Conservation (phyloP, 1,140 invertebrate species). For the Chymomyza costata region DNA sequence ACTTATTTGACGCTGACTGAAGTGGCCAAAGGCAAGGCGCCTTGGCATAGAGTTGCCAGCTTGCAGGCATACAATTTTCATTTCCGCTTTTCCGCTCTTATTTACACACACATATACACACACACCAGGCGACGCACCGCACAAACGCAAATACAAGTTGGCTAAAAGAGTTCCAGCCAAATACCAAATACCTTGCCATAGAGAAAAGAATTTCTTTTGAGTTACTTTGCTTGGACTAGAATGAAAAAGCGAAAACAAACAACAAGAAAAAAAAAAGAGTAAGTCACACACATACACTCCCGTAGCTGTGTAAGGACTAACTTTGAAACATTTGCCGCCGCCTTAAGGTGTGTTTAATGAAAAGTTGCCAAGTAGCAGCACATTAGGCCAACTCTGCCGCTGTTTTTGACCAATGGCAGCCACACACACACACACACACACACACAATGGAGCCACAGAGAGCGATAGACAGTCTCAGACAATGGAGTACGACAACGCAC, state of each 20-base stretch:
- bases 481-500: no score
- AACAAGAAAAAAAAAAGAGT: background rate
- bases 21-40: conserved; percentile 5
- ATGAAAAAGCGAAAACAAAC: conserved; percentile 2
- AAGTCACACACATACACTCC: background rate
- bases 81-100: conserved; percentile 55
- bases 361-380: conserved; percentile 37
- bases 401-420: background rate
- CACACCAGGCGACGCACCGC: no score
- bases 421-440: conserved; percentile 13
- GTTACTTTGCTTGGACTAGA: conserved; percentile 40
- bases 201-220: conserved; percentile 55
- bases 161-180: background rate
- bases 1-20: conserved; percentile 33
- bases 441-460: conserved; percentile 39
- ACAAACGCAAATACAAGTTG: conserved; percentile 27
- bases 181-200: conserved; percentile 30
- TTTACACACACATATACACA: no score
- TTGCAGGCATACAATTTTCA: conserved; percentile 49
- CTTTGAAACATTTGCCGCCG: conserved; percentile 47
- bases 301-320: conserved; percentile 29
- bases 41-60: conserved; percentile 14
- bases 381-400: conserved; percentile 13
- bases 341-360: conserved; percentile 59
- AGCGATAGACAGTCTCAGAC: no score